A percentile compares a stretch with the other conserved stretches of the same genome.
Conservation (phyloP, 30 jellyfish, hydroid and myxozoan species). For the Turritopsis rubra region DNA sequence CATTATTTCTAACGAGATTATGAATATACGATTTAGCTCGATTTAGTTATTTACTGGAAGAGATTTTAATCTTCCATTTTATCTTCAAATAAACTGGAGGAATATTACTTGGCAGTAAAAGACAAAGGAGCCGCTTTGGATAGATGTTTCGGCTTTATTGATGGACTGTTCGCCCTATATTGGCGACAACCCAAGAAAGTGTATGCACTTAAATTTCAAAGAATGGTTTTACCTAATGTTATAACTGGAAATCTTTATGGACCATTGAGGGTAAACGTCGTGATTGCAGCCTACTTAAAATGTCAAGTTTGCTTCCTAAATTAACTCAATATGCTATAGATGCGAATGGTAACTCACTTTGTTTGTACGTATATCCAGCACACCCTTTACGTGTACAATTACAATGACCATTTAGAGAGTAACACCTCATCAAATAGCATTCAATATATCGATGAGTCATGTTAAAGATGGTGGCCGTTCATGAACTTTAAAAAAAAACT, state of each 20-base stretch:
- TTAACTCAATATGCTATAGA: constrained; percentile 21
- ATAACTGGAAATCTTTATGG: constrained; percentile 18
- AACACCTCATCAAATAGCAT: constrained; percentile 22
- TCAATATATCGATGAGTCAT: constrained; percentile 34
- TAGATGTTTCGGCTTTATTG: constrained; percentile 22
- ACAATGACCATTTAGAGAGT: constrained; percentile 31
- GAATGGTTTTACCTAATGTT: constrained; percentile 9
- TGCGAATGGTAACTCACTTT: constrained; percentile 21
- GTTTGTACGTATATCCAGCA: constrained; percentile 42
- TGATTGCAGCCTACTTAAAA: constrained; percentile 28
- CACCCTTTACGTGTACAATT: constrained; percentile 26
- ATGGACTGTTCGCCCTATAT: constrained; percentile 4
- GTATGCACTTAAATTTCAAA: constrained; percentile 33
- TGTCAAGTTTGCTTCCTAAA: constrained; percentile 32
- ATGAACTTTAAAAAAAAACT: constrained; percentile 24
- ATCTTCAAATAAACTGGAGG: constrained; percentile 27
- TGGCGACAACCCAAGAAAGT: constrained; percentile 29
- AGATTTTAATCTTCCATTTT: constrained; percentile 23
- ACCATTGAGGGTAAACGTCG: constrained; percentile 27
- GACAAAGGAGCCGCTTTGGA: constrained; percentile 30
- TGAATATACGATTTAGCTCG: constrained; percentile 18
- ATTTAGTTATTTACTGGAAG: constrained; percentile 25
- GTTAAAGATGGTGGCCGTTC: constrained; percentile 37
- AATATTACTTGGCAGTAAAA: background rate
- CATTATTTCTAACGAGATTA: constrained; percentile 13